Evolutionary conservation across 2,888 invertebrate genomes (phyloP), one percentile per base, ranked within the genome.

Genomic region (Pyrgus malvae): DNA sequence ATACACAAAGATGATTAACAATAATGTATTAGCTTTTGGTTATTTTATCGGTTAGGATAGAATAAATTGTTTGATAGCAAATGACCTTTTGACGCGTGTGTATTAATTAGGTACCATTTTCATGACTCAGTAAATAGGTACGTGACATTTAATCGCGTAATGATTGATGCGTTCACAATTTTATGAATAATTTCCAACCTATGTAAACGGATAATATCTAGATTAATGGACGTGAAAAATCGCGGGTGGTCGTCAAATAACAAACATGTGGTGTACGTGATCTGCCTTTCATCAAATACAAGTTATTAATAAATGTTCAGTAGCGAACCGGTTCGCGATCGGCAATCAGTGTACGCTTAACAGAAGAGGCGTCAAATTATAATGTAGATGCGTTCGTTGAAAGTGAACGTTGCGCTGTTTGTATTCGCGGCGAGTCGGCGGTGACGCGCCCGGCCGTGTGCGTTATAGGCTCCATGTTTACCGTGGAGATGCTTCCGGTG

Each of bases 331-430:
- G 75, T 77, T 75, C 66, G 45, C 48, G 55, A 61, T 35, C 27
- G 16, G 33, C 35, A 37, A 27, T 17, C 23, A 31, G 60, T 56
- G 60, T 61, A 65, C 64, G 69, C 69, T 66, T 70, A 69, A 69
- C 64, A 56, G 61, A 62, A 57, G 61, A 62, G 58, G 58, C 59
- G 58, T 68, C 63, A 65, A 69, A 72, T 74, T 69, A 72, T 74
- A 67, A 74, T 73, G 72, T 73, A 72, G 75, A 70, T 68, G 68
- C 12, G 70, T 76, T 45, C 73, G 74, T 79, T 74, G 89, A 89
- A 89, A 89, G 89, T 84, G 88, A 89, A 84, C 74, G 84, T 81
- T 79, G 80, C 78, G 78, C 73, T 80, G 79, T 80, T 88, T 87
- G 78, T 80, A 87, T 85, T 84, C 84, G 74, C 75, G 68, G 65